Base-by-base conservation (phyloP, 92 coral and sea anemone species). In the Porites divaricata region DNA sequence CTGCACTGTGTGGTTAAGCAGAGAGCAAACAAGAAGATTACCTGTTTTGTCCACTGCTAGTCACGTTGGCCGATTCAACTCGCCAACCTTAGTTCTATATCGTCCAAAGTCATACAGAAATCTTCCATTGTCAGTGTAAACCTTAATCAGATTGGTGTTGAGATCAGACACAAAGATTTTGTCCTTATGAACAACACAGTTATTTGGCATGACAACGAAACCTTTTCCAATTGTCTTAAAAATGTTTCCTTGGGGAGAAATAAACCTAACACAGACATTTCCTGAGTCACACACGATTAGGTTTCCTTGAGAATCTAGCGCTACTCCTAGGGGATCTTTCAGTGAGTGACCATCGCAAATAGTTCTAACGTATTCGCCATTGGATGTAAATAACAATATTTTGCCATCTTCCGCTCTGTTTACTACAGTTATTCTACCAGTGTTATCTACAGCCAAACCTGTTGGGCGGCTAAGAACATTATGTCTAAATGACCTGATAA, bases 141-240 rank as follows among this genome's bases (percentile, higher is more conserved):
- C 70, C 25, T 66, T 66, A 10, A 66, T 20, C 1, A 66, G 41
- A 48, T 79, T 26, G 51, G 76, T 63, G n/a, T 28, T 80, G 14
- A 25, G 56, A 67, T 83, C 92, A 1, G 92, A 83, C 11, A 88
- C 85, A 26, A 88, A 68, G 67, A 82, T 82, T 54, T 76, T 87
- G 2, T 75, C 24, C 2, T 89, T 41, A 67, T 73, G 69, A 11
- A 62, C 80, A 54, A 89, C 66, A 22, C 92, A 89, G 50, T 85
- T 77, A 24, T 19, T 74, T 58, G n/a, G n/a, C n/a, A n/a, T n/a
- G n/a, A n/a, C 11, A 89, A 63, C 59, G 72, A 28, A 9, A 8
- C 73, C 76, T 5, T 17, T n/a, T 19, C 83, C 91, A 19, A 74
- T 16, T 52, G 66, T 74, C 51, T 17, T 74, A 7, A 74, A 19